Base-by-base conservation (phyloP, 2,797 vertebrate species). In the Rhinichthys osculus region DNA sequence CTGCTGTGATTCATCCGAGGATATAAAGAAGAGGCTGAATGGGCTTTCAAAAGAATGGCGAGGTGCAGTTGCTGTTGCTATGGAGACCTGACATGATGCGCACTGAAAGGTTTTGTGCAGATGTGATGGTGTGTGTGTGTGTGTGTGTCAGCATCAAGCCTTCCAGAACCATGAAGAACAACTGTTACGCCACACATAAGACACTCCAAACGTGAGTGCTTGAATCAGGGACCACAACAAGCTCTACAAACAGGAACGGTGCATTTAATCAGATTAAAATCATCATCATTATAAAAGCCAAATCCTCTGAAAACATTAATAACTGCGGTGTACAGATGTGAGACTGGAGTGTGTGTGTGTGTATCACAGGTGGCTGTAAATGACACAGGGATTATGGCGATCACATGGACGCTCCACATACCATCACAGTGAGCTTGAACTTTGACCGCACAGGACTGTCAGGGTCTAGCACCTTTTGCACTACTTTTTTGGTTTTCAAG, bases 81-180 rank as follows among this genome's bases (percentile, higher is more conserved):
- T 92, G 92, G 92, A 89, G 86, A 94, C 88, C 33, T 17, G 42
- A 81, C 87, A 83, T 76, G 35, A 80, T 79, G 82, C 82, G 33
- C 38, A 59, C 52, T 59, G 21, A 78, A 42, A 50, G 33, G 67
- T 82, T 76, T 73, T 42, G 67, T 59, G 80, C 16, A 59, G 38
- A 57, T 38, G 54, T 47, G 59, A 67, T 42, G 17, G 27, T 2
- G 59, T 8, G 50, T 19, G n/a, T 42, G 80, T 42, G 80, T 40
- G 57, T 7, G 50, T 50, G 16, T 30, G 80, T 42, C 33, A 17
- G 27, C 3, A 23, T 76, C 57, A 52, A 52, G 33, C 33, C 33
- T 52, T 42, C 14, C 30, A 30, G 33, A 40, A 17, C 0, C 13
- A 62, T 1, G 3, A 30, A 62, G 73, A 74, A 30, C 66, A 69